Percentiles rank a stretch among this genome's conserved stretches.
Conservation (phyloP, 2,797 vertebrate species). For the Atherinosoma microstoma region DNA sequence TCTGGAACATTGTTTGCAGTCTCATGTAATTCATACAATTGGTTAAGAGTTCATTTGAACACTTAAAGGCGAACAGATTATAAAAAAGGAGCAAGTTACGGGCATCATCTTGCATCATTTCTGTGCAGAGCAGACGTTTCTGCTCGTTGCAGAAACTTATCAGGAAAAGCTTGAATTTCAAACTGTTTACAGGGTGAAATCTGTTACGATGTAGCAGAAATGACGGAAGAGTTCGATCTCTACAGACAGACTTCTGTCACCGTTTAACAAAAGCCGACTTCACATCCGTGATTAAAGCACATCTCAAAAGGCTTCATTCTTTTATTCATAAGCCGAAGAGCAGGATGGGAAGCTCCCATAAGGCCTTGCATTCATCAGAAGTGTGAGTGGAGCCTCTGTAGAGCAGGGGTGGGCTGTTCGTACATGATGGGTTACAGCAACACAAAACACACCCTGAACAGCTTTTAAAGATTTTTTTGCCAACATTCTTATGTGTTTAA, state of each 20-base stretch:
- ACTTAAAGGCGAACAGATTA: not conserved
- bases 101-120: not conserved
- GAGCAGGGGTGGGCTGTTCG: constrained; percentile 7
- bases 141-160: not conserved
- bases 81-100: too few species aligned
- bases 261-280: too few species aligned
- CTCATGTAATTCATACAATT: too few species aligned
- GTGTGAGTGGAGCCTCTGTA: constrained; percentile 5
- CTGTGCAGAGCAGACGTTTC: not conserved
- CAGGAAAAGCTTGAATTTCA: not conserved
- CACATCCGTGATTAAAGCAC: too few species aligned
- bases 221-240: too few species aligned
- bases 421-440: constrained; percentile 12
- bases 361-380: constrained; percentile 10
- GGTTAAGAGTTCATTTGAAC: not conserved
- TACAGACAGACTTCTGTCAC: too few species aligned
- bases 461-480: not conserved
- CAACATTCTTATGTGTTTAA: constrained; percentile 24
- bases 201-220: too few species aligned
- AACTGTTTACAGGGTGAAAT: not conserved
- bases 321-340: too few species aligned
- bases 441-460: constrained; percentile 4
- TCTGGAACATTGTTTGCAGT: not conserved
- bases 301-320: too few species aligned
- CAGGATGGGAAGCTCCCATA: constrained; percentile 6